phyloP scores from a whole-genome alignment of 2,113 vertebrate species.

The Chaetops frenatus region DNA sequence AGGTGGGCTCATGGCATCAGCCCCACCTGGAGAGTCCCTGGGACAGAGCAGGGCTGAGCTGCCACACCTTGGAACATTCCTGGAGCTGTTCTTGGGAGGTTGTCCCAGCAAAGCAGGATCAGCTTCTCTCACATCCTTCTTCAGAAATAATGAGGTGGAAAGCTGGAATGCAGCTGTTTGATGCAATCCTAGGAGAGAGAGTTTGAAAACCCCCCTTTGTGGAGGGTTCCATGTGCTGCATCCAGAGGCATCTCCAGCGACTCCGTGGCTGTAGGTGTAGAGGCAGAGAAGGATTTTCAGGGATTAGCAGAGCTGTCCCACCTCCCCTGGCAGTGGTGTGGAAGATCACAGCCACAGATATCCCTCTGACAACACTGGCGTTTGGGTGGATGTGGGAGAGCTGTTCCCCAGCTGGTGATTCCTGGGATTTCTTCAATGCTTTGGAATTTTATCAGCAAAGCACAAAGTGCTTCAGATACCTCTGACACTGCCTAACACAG shows the following conservation, averaged over 20 bases:
- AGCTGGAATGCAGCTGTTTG: background rate
- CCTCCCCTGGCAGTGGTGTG: background rate
- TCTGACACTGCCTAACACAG: background rate
- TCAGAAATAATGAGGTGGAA: background rate
- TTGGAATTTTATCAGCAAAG: background rate
- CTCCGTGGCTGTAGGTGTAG: fast-evolving
- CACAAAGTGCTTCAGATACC: background rate
- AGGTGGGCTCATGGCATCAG: background rate
- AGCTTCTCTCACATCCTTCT: background rate
- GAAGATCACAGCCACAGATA: background rate
- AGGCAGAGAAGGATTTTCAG: background rate
- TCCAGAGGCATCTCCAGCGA: background rate
- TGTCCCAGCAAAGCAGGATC: background rate
- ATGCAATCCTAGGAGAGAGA: background rate
- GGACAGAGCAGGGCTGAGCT: background rate
- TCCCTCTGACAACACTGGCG: no score
- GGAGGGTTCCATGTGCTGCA: background rate
- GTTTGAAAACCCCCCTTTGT: background rate
- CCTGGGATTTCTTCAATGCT: background rate
- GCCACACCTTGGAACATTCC: background rate
- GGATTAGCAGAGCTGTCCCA: background rate
- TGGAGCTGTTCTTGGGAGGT: background rate
- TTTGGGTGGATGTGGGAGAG: background rate
- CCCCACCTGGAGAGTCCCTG: background rate
- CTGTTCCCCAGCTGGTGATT: background rate